A percentile compares a stretch with the other conserved stretches of the same genome.
phyloP scores from a whole-genome alignment of 2,888 invertebrate species.

The Nowickia ferox region DNA sequence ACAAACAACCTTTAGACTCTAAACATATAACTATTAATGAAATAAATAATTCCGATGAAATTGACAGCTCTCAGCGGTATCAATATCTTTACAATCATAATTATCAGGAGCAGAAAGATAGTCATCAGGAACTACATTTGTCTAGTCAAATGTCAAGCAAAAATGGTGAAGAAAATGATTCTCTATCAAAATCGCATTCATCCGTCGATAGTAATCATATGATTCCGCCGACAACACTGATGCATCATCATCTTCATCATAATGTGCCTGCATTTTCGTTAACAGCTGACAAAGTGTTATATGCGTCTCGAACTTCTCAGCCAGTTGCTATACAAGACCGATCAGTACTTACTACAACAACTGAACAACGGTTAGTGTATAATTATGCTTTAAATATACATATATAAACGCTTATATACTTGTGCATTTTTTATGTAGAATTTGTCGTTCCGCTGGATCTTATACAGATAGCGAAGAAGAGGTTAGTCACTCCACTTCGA shows the following conservation, averaged over 20 bases:
- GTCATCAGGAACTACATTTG: conserved; percentile 14
- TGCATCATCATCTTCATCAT: conserved; percentile 60
- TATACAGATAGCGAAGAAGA: conserved; percentile 81
- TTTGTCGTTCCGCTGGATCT: conserved; percentile 81
- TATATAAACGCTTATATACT: neutral
- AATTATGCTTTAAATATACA: neutral
- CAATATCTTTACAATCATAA: conserved; percentile 25
- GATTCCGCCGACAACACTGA: conserved; percentile 72
- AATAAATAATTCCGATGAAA: conserved; percentile 64
- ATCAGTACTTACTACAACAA: conserved; percentile 53
- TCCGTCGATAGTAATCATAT: conserved; percentile 81
- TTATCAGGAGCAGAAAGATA: conserved; percentile 34
- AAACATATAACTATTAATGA: conserved; percentile 57
- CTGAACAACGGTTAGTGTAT: conserved; percentile 56
- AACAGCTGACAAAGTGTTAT: conserved; percentile 70
- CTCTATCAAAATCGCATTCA: conserved; percentile 79
- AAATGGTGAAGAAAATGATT: conserved; percentile 55
- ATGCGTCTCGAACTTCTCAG: conserved; percentile 48
- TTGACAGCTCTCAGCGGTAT: conserved; percentile 29
- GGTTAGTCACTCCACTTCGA: conserved; percentile 68
- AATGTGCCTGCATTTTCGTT: conserved; percentile 75
- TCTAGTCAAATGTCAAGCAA: conserved; percentile 47
- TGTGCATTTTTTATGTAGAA: conserved; percentile 71
- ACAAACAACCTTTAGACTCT: conserved; percentile 36
- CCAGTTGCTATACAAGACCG: conserved; percentile 57